Conservation (phyloP, 2,888 invertebrate genomes). For the Andrena bucephala region DNA sequence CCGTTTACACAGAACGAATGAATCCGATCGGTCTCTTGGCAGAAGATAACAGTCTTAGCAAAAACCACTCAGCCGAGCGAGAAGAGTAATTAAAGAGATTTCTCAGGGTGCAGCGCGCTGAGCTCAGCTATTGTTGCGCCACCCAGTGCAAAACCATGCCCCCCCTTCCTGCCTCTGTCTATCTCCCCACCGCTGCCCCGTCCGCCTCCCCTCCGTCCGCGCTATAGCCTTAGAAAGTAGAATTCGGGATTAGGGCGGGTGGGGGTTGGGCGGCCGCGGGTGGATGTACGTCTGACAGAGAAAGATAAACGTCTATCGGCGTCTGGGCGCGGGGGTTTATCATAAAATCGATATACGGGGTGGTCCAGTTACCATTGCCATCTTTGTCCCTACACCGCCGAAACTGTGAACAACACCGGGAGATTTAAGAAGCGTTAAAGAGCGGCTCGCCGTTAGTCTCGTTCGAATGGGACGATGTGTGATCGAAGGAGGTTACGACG, state of each 20-base stretch:
- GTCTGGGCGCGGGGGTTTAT: constrained; percentile 40
- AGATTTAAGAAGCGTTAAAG: neutral
- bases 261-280: neutral
- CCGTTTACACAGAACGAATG: constrained; percentile 46
- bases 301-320: constrained; percentile 56
- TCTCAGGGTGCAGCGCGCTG: constrained; percentile 43
- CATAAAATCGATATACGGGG: constrained; percentile 59
- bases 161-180: no score
- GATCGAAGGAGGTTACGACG: neutral
- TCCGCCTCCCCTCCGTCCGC: neutral
- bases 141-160: constrained; percentile 45
- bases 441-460: neutral
- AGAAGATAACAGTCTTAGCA: constrained; percentile 49
- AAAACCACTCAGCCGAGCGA: constrained; percentile 46
- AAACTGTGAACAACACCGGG: neutral
- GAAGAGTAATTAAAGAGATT: constrained; percentile 66
- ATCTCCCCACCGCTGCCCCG: no score
- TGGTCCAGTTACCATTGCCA: constrained; percentile 12
- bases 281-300: constrained; percentile 51
- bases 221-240: constrained; percentile 50
- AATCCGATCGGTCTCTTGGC: constrained; percentile 53
- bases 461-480: neutral
- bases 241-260: constrained; percentile 48
- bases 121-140: constrained; percentile 51
- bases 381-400: neutral